These are phyloP conservation scores for Chelonus formosanus DNA, from an alignment of 2,888 invertebrate species.

Conservation along the genomic window DNA sequence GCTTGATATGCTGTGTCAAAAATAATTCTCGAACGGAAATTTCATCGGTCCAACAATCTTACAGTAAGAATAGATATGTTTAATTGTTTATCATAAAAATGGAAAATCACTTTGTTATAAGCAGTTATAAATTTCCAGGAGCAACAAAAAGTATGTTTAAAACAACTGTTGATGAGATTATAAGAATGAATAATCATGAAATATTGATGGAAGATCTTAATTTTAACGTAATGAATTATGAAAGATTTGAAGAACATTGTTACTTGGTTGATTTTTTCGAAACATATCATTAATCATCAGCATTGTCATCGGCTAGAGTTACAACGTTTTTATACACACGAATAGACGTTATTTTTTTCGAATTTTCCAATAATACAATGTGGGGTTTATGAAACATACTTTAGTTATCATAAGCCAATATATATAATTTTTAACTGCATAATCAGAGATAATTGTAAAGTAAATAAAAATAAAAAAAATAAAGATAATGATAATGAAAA, in stretches of 20 bases:
- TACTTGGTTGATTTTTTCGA: constrained; percentile 15
- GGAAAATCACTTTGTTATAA: constrained; percentile 18
- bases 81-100: constrained; percentile 18
- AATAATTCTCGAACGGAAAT: background rate
- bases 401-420: constrained; percentile 23
- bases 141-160: constrained; percentile 11
- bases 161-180: background rate
- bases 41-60: background rate
- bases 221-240: constrained; percentile 11
- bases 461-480: too few relatives aligned
- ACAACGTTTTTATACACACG: constrained; percentile 28
- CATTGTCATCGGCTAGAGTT: constrained; percentile 4
- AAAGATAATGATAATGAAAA: constrained; percentile 4
- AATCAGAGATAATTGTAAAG: too few relatives aligned
- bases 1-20: constrained; percentile 3
- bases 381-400: constrained; percentile 22
- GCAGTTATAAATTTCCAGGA: constrained; percentile 27
- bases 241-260: background rate
- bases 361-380: background rate
- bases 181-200: constrained; percentile 6
- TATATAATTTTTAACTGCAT: background rate
- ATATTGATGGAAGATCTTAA: constrained; percentile 25
- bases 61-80: constrained; percentile 5
- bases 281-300: background rate
- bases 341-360: constrained; percentile 27